Conservation (phyloP, 2,113 vertebrate genomes). For the Syngnathoides biaculeatus region DNA sequence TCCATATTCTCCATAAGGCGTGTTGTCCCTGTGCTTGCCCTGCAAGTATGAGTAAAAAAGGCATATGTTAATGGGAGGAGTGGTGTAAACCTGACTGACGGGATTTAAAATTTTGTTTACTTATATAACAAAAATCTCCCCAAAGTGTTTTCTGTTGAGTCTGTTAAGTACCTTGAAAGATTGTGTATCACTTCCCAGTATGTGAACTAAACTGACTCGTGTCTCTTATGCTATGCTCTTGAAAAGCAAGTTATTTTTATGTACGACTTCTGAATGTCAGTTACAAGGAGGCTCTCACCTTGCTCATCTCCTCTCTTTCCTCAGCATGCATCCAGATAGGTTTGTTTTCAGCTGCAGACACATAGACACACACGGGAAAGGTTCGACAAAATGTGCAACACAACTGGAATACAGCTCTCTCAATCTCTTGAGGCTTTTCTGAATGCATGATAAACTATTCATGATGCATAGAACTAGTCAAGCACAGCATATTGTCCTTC, state of each 20-base stretch:
- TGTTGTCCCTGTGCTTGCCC: slow-evolving; percentile 85
- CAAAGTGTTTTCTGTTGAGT: neutral
- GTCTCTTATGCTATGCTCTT: neutral
- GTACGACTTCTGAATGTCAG: neutral
- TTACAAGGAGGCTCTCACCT: slow-evolving; percentile 69
- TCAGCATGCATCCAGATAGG: slow-evolving; percentile 98
- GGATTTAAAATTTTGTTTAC: slow-evolving; percentile 38
- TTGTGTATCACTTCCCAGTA: slow-evolving; percentile 4
- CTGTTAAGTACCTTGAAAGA: neutral
- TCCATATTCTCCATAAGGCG: slow-evolving; percentile 91
- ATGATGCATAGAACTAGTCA: neutral
- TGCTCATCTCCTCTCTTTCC: slow-evolving; percentile 95
- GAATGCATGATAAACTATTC: neutral
- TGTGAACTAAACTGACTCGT: neutral
- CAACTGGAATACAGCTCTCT: neutral
- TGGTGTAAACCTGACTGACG: slow-evolving; percentile 24
- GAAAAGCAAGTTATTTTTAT: neutral
- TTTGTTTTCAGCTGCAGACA: slow-evolving; percentile 86
- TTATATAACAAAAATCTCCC: slow-evolving; percentile 4
- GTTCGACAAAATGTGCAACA: slow-evolving; percentile 30
- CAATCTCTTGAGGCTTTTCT: neutral
- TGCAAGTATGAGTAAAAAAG: slow-evolving; percentile 59
- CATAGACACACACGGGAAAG: slow-evolving; percentile 36
- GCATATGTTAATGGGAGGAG: slow-evolving; percentile 17
- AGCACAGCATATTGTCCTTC: neutral